Percentiles rank a stretch among this genome's conserved stretches.
Evolutionary conservation across 2,888 invertebrate genomes (phyloP).

Genomic region (Isoperla grammatica): DNA sequence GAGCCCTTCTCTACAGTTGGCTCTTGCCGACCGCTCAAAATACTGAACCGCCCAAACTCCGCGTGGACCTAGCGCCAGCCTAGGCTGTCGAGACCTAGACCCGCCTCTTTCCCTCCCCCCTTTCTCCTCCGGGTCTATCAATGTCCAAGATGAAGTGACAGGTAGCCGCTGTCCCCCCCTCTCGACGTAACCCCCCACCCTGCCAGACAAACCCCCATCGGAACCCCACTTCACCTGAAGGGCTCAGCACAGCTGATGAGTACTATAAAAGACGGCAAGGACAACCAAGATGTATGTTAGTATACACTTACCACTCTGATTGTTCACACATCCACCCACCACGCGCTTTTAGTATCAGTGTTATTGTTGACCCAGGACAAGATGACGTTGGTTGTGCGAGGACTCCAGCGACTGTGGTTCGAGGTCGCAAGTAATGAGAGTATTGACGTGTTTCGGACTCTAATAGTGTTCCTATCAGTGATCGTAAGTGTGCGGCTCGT

Average conservation of each 20-base stretch:
- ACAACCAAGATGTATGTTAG: conserved; percentile 44
- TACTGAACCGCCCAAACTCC: conserved; percentile 9
- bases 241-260: conserved; percentile 40
- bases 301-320: conserved; percentile 43
- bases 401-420: conserved; percentile 17
- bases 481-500: conserved; percentile 22
- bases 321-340: conserved; percentile 37
- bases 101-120: conserved; percentile 23
- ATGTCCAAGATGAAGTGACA: conserved; percentile 36
- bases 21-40: neutral
- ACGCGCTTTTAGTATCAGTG: conserved; percentile 5
- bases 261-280: conserved; percentile 46
- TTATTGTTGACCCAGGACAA: conserved; percentile 13
- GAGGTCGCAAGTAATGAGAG: conserved; percentile 17
- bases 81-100: conserved; percentile 16
- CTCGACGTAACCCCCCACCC: conserved; percentile 35
- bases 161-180: conserved; percentile 37
- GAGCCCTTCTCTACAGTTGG: no score
- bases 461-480: conserved; percentile 30
- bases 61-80: conserved; percentile 7
- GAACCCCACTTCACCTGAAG: conserved; percentile 29
- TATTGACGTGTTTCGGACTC: conserved; percentile 24
- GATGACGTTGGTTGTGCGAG: conserved; percentile 5
- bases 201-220: conserved; percentile 20
- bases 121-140: conserved; percentile 32